Percentiles rank a stretch among this genome's conserved stretches.
Conservation (phyloP, 2,888 invertebrate species). For the Neelides folsomi region DNA sequence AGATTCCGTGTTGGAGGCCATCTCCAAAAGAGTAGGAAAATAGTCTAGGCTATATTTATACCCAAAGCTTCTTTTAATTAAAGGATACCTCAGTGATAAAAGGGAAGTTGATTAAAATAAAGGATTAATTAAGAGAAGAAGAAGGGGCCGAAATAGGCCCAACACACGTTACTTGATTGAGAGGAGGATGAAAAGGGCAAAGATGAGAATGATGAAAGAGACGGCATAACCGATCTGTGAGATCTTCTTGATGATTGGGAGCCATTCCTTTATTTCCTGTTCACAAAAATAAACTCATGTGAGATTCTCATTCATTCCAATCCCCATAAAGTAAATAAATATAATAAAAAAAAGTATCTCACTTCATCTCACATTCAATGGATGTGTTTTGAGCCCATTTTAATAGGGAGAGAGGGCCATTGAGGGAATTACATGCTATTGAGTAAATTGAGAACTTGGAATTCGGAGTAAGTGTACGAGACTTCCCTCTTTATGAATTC, state of each 20-base stretch:
- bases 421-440: no score
- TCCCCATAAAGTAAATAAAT: no score
- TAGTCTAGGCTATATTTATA: no score
- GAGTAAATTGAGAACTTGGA: no score
- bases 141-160: background rate
- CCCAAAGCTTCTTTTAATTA: background rate
- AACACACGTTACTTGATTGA: conserved; percentile 44
- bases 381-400: no score
- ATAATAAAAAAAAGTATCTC: no score
- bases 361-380: no score
- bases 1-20: no score
- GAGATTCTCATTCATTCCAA: conserved; percentile 5
- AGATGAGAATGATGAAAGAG: conserved; percentile 42
- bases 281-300: conserved; percentile 33
- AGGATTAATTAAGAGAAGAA: background rate
- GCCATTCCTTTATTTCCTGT: conserved; percentile 36
- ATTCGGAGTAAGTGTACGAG: no score
- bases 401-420: no score
- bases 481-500: no score
- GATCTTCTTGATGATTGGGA: conserved; percentile 43
- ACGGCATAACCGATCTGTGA: conserved; percentile 46
- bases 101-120: background rate
- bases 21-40: no score
- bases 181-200: conserved; percentile 44
- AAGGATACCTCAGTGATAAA: background rate